Evolutionary conservation across 1,140 invertebrate species (phyloP), one percentile per base, ranked within the genome.

Genomic region (Cotesia glomerata): DNA sequence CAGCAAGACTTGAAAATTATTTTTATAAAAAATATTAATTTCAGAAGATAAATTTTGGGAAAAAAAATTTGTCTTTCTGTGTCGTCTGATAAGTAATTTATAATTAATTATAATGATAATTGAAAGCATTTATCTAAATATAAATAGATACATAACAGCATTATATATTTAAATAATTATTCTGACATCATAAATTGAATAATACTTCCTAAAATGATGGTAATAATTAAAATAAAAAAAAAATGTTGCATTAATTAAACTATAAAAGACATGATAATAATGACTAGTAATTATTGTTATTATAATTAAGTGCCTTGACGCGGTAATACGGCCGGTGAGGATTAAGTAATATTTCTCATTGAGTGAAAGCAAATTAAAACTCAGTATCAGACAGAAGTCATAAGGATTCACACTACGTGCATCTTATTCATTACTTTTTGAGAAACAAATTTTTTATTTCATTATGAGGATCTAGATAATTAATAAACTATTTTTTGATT

Each of bases 301-400:
- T 62, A 16, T 65, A 11, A 52, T 64, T 72, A 66, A 72, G 35
- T 71, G 63, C 61, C 68, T 70, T 39, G 68, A 70, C n/a, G 35
- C 63, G 56, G 67, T 63, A 68, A 75, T 74, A 86, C 84, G 78
- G 81, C 80, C 79, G 86, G 84, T 45, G 85, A 87, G 83, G 84
- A 86, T 86, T 86, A 85, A 86, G 83, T 86, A 86, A 86, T 86
- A 86, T 86, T 86, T 84, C 69, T 45, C 39, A 45, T 45, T 45
- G 34, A 56, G 65, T 58, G 65, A 67, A 67, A 75, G 16, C 62
- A 45, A 45, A 45, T 72, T 54, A 26, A 36, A 11, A 26, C 52
- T 14, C 16, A n/a, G 16, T n/a, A 63, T 18, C 11, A 65, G 61
- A 14, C 14, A 45, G 16, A 14, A 18, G 49, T 45, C 39, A 49